These are phyloP conservation scores for Vulpes lagopus DNA, from an alignment of 2,113 vertebrate genomes.

Conservation along the genomic window DNA sequence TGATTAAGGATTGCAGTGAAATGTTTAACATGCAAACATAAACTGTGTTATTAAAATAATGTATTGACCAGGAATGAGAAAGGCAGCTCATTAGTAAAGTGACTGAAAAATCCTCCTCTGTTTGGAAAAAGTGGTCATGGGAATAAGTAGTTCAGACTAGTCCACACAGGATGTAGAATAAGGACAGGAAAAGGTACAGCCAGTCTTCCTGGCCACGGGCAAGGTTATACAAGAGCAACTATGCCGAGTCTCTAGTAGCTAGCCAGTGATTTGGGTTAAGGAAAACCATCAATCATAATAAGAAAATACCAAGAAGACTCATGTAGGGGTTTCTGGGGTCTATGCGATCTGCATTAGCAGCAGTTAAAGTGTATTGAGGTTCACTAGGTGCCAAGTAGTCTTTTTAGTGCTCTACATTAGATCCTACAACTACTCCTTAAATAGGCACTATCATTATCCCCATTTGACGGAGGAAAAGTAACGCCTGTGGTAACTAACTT, in stretches of 20 bases:
- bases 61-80: constrained; percentile 39
- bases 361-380: background rate
- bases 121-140: background rate
- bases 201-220: background rate
- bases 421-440: background rate
- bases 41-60: constrained; percentile 37
- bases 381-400: background rate
- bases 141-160: background rate
- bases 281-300: background rate
- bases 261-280: background rate
- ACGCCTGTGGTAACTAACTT: background rate
- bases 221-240: background rate
- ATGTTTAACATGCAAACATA: constrained; percentile 42
- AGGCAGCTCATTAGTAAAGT: constrained; percentile 16
- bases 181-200: background rate
- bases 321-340: background rate
- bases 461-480: background rate
- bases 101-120: background rate
- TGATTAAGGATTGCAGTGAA: constrained; percentile 30
- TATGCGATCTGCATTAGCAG: background rate
- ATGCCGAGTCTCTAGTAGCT: background rate
- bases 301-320: background rate
- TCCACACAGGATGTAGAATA: background rate
- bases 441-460: background rate
- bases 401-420: constrained; percentile 13